Evolutionary conservation across 2,797 vertebrate genomes (phyloP).

Genomic region (Notolabrus celidotus): DNA sequence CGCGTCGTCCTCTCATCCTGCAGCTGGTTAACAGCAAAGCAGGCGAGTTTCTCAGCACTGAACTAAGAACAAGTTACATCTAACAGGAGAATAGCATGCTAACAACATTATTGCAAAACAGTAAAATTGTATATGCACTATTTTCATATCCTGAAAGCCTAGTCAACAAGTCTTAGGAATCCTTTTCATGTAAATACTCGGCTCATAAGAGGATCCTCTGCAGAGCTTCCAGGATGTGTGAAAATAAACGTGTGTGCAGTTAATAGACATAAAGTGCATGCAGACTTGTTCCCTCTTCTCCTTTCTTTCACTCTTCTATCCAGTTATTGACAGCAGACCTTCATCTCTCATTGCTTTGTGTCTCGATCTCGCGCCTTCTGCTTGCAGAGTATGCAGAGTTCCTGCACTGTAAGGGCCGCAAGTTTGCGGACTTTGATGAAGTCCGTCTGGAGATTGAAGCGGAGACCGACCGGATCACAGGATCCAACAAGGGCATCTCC

Average conservation of each 20-base stretch:
- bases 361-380: slow-evolving; percentile 3
- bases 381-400: slow-evolving; percentile 94
- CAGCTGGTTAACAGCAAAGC: slow-evolving; percentile 94
- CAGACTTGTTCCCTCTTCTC: not conserved
- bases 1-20: slow-evolving; percentile 92
- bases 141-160: too few species aligned
- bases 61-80: too few species aligned
- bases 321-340: not conserved
- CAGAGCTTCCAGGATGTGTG: too few species aligned
- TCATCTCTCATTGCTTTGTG: not conserved
- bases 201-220: too few species aligned
- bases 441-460: slow-evolving; percentile 95
- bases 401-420: slow-evolving; percentile 95
- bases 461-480: slow-evolving; percentile 93
- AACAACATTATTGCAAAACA: too few species aligned
- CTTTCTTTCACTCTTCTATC: not conserved
- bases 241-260: too few species aligned
- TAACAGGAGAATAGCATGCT: too few species aligned
- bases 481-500: slow-evolving; percentile 96
- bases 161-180: too few species aligned
- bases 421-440: slow-evolving; percentile 96
- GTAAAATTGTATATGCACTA: too few species aligned
- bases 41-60: slow-evolving; percentile 70
- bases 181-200: too few species aligned
- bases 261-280: too few species aligned